Evolutionary conservation across 2,797 vertebrate genomes (phyloP).

Genomic region (Salarias fasciatus): DNA sequence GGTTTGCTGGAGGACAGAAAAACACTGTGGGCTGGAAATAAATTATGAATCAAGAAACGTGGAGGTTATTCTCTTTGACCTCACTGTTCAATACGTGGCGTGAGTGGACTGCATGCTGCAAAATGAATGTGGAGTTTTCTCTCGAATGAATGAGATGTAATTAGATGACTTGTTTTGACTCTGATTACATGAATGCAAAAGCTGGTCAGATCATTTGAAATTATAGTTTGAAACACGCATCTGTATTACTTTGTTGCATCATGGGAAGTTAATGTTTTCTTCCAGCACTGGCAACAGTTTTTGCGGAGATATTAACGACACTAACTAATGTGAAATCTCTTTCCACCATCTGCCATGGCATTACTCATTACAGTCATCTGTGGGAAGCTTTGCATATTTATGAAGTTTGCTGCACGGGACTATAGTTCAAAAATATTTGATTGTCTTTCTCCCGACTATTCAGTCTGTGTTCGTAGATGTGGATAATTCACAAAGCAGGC

Average conservation of each 20-base stretch:
- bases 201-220: background rate
- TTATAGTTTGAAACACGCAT: background rate
- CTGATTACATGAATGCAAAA: slow-evolving; percentile 2
- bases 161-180: background rate
- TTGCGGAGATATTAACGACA: slow-evolving; percentile 1
- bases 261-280: background rate
- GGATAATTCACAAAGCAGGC: slow-evolving; percentile 9
- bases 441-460: background rate
- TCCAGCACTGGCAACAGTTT: background rate
- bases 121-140: slow-evolving; percentile 20
- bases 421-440: background rate
- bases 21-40: slow-evolving; percentile 7
- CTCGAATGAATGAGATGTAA: slow-evolving; percentile 8
- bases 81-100: slow-evolving; percentile 18
- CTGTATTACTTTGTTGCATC: slow-evolving; percentile 4
- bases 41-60: slow-evolving; percentile 23
- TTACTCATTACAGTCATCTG: slow-evolving; percentile 5
- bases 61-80: slow-evolving; percentile 16
- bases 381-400: slow-evolving; percentile 22
- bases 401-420: slow-evolving; percentile 10
- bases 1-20: slow-evolving; percentile 32
- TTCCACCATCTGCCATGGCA: background rate
- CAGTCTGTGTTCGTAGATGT: slow-evolving; percentile 3
- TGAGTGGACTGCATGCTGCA: slow-evolving; percentile 16
- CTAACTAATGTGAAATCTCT: slow-evolving; percentile 12